Conservation (phyloP, 2,113 vertebrate genomes). For the Cheilinus undulatus region DNA sequence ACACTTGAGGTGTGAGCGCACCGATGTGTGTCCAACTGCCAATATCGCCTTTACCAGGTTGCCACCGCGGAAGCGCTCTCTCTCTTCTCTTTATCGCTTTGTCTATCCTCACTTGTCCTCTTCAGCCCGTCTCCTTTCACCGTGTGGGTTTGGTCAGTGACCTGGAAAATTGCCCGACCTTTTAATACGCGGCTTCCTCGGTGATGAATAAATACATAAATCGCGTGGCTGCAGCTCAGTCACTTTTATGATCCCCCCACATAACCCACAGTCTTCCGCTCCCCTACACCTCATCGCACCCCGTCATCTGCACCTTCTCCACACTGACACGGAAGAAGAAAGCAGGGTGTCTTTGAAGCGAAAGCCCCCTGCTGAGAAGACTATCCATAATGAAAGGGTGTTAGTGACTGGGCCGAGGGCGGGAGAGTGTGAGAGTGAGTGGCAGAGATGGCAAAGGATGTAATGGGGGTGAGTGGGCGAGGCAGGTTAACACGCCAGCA, state of each 20-base stretch:
- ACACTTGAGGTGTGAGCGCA: conserved; percentile 14
- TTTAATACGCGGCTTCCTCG: conserved; percentile 74
- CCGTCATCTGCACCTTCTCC: conserved; percentile 52
- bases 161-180: conserved; percentile 83
- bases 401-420: conserved; percentile 38
- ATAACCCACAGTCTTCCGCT: neutral
- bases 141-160: conserved; percentile 74
- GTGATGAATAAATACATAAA: conserved; percentile 85
- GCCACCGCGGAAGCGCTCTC: conserved; percentile 35
- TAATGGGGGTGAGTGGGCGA: conserved; percentile 59
- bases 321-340: conserved; percentile 19
- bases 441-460: conserved; percentile 31
- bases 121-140: conserved; percentile 40
- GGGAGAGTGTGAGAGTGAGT: conserved; percentile 24
- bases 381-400: conserved; percentile 66
- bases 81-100: conserved; percentile 26
- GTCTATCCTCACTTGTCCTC: conserved; percentile 31
- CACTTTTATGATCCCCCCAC: conserved; percentile 52
- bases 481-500: conserved; percentile 55
- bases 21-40: conserved; percentile 53
- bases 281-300: conserved; percentile 27
- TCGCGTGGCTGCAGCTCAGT: conserved; percentile 54
- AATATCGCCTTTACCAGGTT: conserved; percentile 35
- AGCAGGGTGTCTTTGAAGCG: conserved; percentile 55
- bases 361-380: conserved; percentile 54